These are phyloP conservation scores for Nasonia oneida DNA, from an alignment of 2,888 invertebrate species.

Conservation along the genomic window DNA sequence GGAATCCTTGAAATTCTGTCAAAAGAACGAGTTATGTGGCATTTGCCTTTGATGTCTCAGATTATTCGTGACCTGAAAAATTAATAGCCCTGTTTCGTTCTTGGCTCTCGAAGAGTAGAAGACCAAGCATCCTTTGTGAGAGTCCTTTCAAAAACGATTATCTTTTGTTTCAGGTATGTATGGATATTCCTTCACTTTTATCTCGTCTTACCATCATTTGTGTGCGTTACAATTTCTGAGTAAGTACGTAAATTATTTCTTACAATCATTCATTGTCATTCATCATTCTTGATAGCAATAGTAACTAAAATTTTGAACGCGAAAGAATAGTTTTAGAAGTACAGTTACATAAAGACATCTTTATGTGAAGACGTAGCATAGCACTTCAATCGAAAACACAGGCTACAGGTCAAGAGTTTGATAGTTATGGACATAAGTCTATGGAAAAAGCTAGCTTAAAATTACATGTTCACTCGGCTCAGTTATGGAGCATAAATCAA, in stretches of 20 bases:
- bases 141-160: conserved; percentile 46
- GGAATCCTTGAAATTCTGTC: conserved; percentile 28
- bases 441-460: too few species aligned
- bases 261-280: too few species aligned
- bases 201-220: conserved; percentile 10
- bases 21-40: not conserved
- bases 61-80: conserved; percentile 51
- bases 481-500: too few species aligned
- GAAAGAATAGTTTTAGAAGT: too few species aligned
- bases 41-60: conserved; percentile 45
- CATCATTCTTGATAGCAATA: too few species aligned
- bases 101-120: not conserved
- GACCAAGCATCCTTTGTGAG: conserved; percentile 8
- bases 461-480: too few species aligned
- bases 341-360: too few species aligned
- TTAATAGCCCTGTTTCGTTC: conserved; percentile 31
- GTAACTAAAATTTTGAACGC: too few species aligned
- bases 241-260: conserved; percentile 25
- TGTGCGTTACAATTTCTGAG: not conserved
- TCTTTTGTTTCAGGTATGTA: conserved; percentile 68
- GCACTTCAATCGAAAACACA: too few species aligned
- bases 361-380: too few species aligned
- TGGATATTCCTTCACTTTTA: conserved; percentile 47
- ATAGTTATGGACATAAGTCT: too few species aligned
- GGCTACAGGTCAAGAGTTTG: too few species aligned